Conservation (phyloP, 92 coral and sea anemone genomes). For the Plumapathes pennacea region DNA sequence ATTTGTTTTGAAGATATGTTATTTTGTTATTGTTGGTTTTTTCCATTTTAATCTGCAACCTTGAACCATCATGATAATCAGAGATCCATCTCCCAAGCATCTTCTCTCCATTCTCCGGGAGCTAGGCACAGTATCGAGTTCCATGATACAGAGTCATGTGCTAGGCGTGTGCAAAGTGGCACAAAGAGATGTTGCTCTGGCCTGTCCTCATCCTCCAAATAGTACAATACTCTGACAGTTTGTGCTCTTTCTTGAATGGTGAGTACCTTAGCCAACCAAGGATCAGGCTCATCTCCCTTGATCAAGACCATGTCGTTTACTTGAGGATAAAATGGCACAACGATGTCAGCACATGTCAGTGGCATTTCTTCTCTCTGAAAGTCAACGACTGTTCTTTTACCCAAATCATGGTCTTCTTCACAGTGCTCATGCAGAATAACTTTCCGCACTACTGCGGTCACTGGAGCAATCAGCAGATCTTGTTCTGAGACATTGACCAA, state of each 20-base stretch:
- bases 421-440: neutral
- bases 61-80: too few species aligned
- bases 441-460: conserved; percentile 5
- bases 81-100: conserved; percentile 7
- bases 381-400: conserved; percentile 24
- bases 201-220: conserved; percentile 1
- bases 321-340: conserved; percentile 39
- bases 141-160: conserved; percentile 12
- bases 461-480: conserved; percentile 19
- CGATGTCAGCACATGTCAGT: conserved; percentile 10
- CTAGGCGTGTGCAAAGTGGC: neutral
- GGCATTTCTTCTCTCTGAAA: conserved; percentile 43
- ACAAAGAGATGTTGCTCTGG: conserved; percentile 10
- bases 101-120: conserved; percentile 14
- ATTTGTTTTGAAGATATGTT: too few species aligned
- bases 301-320: conserved; percentile 29
- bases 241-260: conserved; percentile 10
- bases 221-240: conserved; percentile 35
- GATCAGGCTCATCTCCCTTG: conserved; percentile 31
- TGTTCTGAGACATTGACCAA: conserved; percentile 1
- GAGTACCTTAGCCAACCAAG: conserved; percentile 39
- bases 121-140: conserved; percentile 11
- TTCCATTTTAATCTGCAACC: too few species aligned
- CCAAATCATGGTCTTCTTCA: conserved; percentile 11
- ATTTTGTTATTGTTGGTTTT: too few species aligned